Percentiles rank a stretch among this genome's conserved stretches.
Evolutionary conservation across 1,140 invertebrate species (phyloP).

Genomic region (Acromyrmex charruanus): DNA sequence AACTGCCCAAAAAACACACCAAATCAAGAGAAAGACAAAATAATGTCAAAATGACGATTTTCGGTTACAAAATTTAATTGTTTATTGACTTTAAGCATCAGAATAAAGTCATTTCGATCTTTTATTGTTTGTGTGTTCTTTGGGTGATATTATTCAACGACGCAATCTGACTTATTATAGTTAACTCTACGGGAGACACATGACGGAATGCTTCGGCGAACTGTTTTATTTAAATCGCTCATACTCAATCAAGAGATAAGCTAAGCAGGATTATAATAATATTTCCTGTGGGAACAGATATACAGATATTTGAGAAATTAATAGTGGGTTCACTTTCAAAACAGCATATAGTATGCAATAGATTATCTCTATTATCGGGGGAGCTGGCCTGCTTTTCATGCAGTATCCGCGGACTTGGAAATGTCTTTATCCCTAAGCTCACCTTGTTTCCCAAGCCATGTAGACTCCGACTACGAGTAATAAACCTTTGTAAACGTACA

Average conservation of each 20-base stretch:
- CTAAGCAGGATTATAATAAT: background rate
- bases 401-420: slow-evolving; percentile 26
- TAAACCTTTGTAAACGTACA: slow-evolving; percentile 96
- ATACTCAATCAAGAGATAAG: background rate
- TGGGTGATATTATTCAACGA: background rate
- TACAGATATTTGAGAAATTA: slow-evolving; percentile 26
- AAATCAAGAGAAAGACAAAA: too few species aligned
- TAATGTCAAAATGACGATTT: too few species aligned
- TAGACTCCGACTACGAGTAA: slow-evolving; percentile 96
- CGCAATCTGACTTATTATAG: background rate
- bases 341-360: slow-evolving; percentile 31
- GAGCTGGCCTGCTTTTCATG: background rate
- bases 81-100: too few species aligned
- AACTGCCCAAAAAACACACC: background rate
- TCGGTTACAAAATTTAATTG: too few species aligned
- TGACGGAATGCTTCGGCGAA: background rate
- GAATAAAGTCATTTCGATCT: too few species aligned
- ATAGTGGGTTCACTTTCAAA: slow-evolving; percentile 17
- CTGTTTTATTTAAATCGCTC: background rate
- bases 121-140: too few species aligned
- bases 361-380: slow-evolving; percentile 53
- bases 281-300: background rate
- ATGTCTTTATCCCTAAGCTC: slow-evolving; percentile 53
- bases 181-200: too few species aligned
- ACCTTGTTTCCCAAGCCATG: slow-evolving; percentile 98